phyloP scores from a whole-genome alignment of 2,888 invertebrate genomes.

The Didymodactylos carnosus region DNA sequence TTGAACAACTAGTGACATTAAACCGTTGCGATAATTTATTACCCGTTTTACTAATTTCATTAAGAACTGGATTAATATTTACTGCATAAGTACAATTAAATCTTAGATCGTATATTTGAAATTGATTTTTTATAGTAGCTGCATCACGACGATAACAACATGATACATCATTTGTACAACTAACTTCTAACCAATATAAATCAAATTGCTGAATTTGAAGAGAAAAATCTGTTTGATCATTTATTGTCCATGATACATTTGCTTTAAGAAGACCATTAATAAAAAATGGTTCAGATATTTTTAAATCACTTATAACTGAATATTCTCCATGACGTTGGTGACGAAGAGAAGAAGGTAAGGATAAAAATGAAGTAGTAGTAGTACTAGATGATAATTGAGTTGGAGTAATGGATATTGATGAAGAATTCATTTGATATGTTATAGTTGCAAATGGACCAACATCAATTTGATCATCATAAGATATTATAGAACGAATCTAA shows the following conservation, averaged over 20 bases:
- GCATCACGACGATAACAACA: neutral
- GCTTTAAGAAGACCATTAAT: slow-evolving; percentile 20
- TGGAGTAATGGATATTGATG: too few relatives aligned
- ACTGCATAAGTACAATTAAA: slow-evolving; percentile 23
- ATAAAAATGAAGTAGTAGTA: too few relatives aligned
- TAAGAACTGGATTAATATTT: slow-evolving; percentile 19
- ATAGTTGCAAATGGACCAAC: too few relatives aligned
- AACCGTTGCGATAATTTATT: neutral
- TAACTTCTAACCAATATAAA: slow-evolving; percentile 21
- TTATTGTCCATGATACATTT: slow-evolving; percentile 19
- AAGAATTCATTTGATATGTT: too few relatives aligned
- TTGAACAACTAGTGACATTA: neutral
- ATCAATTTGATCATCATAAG: too few relatives aligned
- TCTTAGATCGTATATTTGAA: slow-evolving; percentile 22
- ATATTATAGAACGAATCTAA: too few relatives aligned
- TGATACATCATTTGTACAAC: slow-evolving; percentile 17
- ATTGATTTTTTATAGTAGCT: slow-evolving; percentile 15
- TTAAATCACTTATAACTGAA: slow-evolving; percentile 14
- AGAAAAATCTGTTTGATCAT: slow-evolving; percentile 13
- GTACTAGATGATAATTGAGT: too few relatives aligned
- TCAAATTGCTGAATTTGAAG: slow-evolving; percentile 17
- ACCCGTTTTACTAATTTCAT: slow-evolving; percentile 1
- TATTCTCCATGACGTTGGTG: too few relatives aligned
- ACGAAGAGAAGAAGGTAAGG: too few relatives aligned
- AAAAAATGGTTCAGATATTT: slow-evolving; percentile 18